Evolutionary conservation across 1,140 invertebrate genomes (phyloP).

Genomic region (Triops longicaudatus): DNA sequence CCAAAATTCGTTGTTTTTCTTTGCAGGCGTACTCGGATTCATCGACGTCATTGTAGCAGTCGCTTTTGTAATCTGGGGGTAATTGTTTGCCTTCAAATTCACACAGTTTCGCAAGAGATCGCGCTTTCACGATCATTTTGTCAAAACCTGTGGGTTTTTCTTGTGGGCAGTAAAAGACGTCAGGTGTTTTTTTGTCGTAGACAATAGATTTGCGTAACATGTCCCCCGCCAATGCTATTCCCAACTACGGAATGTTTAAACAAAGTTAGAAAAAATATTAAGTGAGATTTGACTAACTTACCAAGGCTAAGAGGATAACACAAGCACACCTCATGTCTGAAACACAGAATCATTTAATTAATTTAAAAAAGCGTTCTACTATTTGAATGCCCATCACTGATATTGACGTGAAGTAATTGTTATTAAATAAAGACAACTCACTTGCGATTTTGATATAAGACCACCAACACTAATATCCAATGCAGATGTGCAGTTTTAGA

Average conservation of each 20-base stretch:
- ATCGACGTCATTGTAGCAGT: conserved; percentile 72
- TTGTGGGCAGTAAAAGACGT: conserved; percentile 73
- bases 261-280: neutral
- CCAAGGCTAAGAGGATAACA: neutral
- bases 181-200: conserved; percentile 70
- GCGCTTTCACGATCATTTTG: conserved; percentile 48
- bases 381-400: neutral
- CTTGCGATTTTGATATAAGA: neutral
- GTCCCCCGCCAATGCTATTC: conserved; percentile 46
- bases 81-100: conserved; percentile 61
- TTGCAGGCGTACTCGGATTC: conserved; percentile 71
- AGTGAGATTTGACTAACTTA: neutral
- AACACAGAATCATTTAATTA: neutral
- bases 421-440: neutral
- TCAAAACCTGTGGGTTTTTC: conserved; percentile 52
- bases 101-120: conserved; percentile 61
- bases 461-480: neutral
- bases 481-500: neutral
- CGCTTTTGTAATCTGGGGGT: conserved; percentile 65
- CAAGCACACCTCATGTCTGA: neutral
- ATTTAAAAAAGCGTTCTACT: neutral
- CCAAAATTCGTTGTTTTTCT: conserved; percentile 73
- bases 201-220: conserved; percentile 73
- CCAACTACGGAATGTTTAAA: conserved; percentile 28
- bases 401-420: neutral